Conservation (phyloP, 2,113 vertebrate genomes). For the Dasypus novemcinctus region DNA sequence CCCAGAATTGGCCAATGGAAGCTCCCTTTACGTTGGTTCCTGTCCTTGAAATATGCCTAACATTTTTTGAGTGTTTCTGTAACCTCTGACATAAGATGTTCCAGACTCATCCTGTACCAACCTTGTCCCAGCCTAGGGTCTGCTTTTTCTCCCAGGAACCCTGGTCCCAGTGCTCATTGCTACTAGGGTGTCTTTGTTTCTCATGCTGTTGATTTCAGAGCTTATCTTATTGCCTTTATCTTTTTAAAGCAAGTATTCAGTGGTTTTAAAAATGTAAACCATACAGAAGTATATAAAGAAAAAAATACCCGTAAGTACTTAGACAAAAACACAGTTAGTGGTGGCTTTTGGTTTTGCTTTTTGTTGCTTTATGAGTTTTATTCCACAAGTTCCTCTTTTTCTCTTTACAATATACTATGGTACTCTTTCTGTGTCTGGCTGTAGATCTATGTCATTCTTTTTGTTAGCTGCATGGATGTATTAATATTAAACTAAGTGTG, state of each 20-base stretch:
- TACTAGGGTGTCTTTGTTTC: background rate
- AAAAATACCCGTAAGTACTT: background rate
- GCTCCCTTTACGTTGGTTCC: background rate
- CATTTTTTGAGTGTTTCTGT: background rate
- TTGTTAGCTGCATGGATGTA: background rate
- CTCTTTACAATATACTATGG: background rate
- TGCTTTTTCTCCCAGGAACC: background rate
- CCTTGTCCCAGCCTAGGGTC: too few relatives aligned
- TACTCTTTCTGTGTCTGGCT: background rate
- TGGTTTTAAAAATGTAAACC: conserved; percentile 21
- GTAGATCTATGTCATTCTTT: background rate
- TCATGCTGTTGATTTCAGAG: background rate
- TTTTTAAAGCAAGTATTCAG: background rate
- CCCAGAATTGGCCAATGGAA: background rate
- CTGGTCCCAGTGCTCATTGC: background rate
- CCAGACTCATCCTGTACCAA: background rate
- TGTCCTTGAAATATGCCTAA: background rate
- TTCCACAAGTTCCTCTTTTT: background rate
- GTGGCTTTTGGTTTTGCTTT: background rate
- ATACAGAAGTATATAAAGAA: background rate
- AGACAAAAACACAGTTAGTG: background rate
- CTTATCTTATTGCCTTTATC: background rate
- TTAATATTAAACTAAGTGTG: too few relatives aligned
- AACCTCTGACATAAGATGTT: background rate
- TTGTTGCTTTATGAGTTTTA: background rate